Conservation (phyloP, 1,140 invertebrate species). For the Drusus annulatus region DNA sequence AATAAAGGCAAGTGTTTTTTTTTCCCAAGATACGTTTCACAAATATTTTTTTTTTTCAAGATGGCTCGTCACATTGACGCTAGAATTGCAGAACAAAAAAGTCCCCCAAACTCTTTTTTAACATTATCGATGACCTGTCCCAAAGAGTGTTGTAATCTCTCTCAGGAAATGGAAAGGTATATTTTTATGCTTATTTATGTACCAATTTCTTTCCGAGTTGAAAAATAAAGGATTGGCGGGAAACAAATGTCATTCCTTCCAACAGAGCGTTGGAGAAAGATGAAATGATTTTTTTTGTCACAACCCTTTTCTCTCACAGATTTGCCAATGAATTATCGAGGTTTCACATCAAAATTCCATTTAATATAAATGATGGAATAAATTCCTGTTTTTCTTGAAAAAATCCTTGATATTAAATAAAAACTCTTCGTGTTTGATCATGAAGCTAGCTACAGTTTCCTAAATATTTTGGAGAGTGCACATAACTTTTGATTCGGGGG, state of each 20-base stretch:
- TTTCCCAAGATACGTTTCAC: neutral
- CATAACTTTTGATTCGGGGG: too few species aligned
- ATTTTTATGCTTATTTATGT: conserved; percentile 58
- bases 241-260: conserved; percentile 56
- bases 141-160: conserved; percentile 55
- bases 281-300: conserved; percentile 28
- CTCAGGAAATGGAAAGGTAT: conserved; percentile 59
- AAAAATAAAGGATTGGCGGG: conserved; percentile 49
- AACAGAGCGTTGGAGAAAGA: neutral
- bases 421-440: too few species aligned
- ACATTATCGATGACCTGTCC: conserved; percentile 58
- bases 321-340: conserved; percentile 3
- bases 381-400: neutral
- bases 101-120: conserved; percentile 28
- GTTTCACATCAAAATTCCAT: neutral
- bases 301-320: conserved; percentile 7
- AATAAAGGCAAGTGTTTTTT: too few species aligned
- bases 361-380: conserved; percentile 10
- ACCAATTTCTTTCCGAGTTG: conserved; percentile 53
- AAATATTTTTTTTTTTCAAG: neutral
- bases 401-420: neutral
- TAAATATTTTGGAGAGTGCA: too few species aligned
- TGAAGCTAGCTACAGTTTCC: too few species aligned
- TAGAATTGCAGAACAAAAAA: conserved; percentile 7
- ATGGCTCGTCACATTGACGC: conserved; percentile 7